These are phyloP conservation scores for Python bivittatus DNA, from an alignment of 2,113 vertebrate species.

Conservation along the genomic window DNA sequence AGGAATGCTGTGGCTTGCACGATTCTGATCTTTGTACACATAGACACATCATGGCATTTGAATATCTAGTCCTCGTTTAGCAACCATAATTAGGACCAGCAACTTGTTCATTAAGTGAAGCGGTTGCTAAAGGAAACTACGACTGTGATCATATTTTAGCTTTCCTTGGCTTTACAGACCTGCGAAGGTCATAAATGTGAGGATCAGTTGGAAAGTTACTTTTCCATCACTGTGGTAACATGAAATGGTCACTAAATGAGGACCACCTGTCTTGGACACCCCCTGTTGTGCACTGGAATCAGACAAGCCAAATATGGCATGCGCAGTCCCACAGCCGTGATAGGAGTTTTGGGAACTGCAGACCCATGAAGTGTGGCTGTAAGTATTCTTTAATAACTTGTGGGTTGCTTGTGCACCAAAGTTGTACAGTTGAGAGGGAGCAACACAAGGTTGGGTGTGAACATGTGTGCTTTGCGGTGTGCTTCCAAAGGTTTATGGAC, in stretches of 20 bases:
- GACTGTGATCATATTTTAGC: background rate
- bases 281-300: too few species aligned
- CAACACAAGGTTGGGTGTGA: background rate
- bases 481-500: background rate
- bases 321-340: too few species aligned
- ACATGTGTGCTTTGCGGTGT: background rate
- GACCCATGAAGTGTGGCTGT: background rate
- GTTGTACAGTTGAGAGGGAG: too few species aligned
- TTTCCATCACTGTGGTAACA: too few species aligned
- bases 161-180: background rate
- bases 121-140: too few species aligned
- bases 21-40: background rate
- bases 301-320: too few species aligned
- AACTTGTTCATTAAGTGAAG: background rate
- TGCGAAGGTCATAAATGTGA: background rate
- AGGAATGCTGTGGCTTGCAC: too few species aligned
- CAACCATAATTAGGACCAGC: too few species aligned
- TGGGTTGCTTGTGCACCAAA: background rate
- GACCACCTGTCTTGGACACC: background rate
- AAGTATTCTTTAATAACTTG: background rate
- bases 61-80: background rate
- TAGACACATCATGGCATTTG: background rate
- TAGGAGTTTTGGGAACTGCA: background rate
- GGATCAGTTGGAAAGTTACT: too few species aligned
- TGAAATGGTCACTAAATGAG: background rate